Base-by-base conservation (phyloP, 1,140 invertebrate species). In the Cydia pomonella region DNA sequence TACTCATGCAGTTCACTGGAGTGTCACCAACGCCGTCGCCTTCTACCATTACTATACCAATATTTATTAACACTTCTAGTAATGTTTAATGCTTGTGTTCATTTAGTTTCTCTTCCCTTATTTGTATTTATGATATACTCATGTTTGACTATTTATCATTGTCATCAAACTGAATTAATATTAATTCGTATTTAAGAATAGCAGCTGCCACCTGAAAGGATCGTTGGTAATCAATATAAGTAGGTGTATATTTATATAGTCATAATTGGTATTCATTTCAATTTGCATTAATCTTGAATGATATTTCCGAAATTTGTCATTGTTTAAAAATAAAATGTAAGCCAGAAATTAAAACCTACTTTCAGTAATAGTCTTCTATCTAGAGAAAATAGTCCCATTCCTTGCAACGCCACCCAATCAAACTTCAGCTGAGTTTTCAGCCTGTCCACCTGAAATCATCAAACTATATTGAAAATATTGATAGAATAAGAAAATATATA, bases 111-210 rank as follows among this genome's bases (percentile, higher is more conserved):
- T 47, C 12, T 47, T 47, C 12, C 44, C 12, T 47, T 16, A 47
- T 13, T 16, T 47, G 44, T 3, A 47, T 2, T 53, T 53, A 16
- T 53, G 5, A 53, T 21, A 9, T 53, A 5, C 16, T 18, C 4
- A 16, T n/a, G 23, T 29, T n/a, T 21, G 13, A 33, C 72, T 72
- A 81, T n/a, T 80, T 90, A 75, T 96, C n/a, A n/a, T n/a, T n/a
- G n/a, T n/a, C n/a, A n/a, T n/a, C 95, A 79, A 96, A 95, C 80
- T 96, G 95, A 10, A 96, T 93, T 0, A 96, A 85, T 33, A 96
- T 95, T 1, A 96, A 86, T 83, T 96, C 96, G 77, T 96, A 96
- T 0, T 95, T 96, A 0, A 96, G 94, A 69, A 96, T 94, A 9
- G 95, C 95, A 62, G 95, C 94, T 47, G 95, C 95, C 75, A 96